Evolutionary conservation across 2,888 invertebrate species (phyloP), one percentile per base, ranked within the genome.

Genomic region (Galeruca laticollis): DNA sequence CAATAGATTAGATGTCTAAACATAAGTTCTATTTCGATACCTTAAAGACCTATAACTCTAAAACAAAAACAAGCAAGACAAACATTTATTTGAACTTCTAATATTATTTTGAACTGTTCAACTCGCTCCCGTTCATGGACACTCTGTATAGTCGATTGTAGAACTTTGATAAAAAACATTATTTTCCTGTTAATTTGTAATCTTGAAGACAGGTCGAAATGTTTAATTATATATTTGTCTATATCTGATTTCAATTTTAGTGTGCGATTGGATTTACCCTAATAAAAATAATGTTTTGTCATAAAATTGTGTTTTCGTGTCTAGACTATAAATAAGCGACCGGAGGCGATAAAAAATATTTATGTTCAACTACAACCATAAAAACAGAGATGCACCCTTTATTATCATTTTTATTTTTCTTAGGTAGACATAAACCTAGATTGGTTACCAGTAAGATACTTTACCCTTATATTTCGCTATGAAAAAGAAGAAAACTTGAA

Each of bases 261-360:
- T 47, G 47, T 20, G 40, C 61, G 68, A 73, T 73, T 73, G 56
- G 70, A 66, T 70, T 73, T 47, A 52, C 52, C 49, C 60, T 40
- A 69, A 69, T 69, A 70, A 73, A 66, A 73, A 71, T 40, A 57
- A 52, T 57, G 59, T 63, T 56, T 71, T 57, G 65, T 71, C 70
- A 60, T 73, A 73, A 73, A 73, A 73, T 62, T 62, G 43, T 70
- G 64, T 65, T 73, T 73, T 69, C 73, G 61, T 71, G 71, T 67
- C 68, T 60, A 47, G 64, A 69, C 73, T 69, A 73, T 73, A 73
- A 73, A 73, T 71, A 71, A 70, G 69, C 66, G 66, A 69, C 60
- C 64, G 47, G 52, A 61, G 72, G 68, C 69, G 66, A 71, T 74
- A 73, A 74, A 73, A 73, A 74, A 71, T 73, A 73, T 72, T 74